Conservation (phyloP, 2,888 invertebrate species). For the Molorchus minor region DNA sequence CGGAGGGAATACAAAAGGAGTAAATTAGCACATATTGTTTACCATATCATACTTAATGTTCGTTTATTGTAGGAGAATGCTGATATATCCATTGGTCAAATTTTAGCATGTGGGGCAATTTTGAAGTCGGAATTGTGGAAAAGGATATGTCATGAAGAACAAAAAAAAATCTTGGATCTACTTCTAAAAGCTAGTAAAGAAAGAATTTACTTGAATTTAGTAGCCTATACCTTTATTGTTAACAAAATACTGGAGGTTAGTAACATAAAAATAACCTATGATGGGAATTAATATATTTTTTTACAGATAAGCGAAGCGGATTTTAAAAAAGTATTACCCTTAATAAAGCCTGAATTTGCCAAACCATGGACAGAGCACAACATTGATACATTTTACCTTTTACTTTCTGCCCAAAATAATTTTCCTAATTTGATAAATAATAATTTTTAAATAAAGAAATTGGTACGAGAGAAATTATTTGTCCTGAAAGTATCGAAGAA, state of each 20-base stretch:
- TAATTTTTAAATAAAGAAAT: constrained; percentile 67
- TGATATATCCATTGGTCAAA: constrained; percentile 76
- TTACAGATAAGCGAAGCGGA: constrained; percentile 60
- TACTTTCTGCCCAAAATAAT: constrained; percentile 63
- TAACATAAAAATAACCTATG: not conserved
- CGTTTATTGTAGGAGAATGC: constrained; percentile 74
- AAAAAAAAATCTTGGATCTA: constrained; percentile 63
- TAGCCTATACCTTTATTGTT: constrained; percentile 69
- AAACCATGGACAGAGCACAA: constrained; percentile 72
- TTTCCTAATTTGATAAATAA: constrained; percentile 66
- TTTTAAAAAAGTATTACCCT: constrained; percentile 70
- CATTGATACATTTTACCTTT: constrained; percentile 72
- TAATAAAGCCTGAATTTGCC: constrained; percentile 68
- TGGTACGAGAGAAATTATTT: constrained; percentile 67
- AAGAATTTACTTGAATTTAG: constrained; percentile 70
- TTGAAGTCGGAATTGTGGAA: constrained; percentile 71
- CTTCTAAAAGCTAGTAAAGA: constrained; percentile 68
- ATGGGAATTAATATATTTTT: constrained; percentile 1
- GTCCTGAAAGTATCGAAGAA: constrained; percentile 67
- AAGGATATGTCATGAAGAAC: constrained; percentile 64
- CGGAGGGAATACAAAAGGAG: constrained; percentile 72
- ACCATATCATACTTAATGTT: constrained; percentile 56
- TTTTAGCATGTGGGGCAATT: constrained; percentile 75
- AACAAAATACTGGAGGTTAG: constrained; percentile 69
- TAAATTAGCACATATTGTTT: constrained; percentile 58